Percentiles rank a stretch among this genome's conserved stretches.
Conservation (phyloP, 1,140 invertebrate genomes). For the Solen grandis region DNA sequence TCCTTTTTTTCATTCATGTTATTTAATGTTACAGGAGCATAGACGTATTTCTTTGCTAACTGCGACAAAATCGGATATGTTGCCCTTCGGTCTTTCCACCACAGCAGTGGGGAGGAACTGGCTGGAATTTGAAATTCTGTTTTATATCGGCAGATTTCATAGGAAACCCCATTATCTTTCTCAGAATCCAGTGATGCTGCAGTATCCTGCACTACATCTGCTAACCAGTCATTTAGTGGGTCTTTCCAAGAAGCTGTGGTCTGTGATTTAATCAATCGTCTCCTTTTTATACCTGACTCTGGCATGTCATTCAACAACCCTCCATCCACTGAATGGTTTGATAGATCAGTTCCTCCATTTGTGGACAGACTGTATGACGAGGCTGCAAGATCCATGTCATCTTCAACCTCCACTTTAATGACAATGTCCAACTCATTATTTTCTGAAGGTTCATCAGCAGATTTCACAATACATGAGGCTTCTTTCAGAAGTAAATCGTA, state of each 20-base stretch:
- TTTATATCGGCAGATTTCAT: slow-evolving; percentile 25
- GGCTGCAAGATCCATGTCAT: too few species aligned
- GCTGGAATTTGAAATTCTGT: slow-evolving; percentile 23
- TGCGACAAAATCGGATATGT: slow-evolving; percentile 21
- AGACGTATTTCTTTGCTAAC: slow-evolving; percentile 14
- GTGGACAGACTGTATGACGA: too few species aligned
- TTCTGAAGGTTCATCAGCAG: too few species aligned
- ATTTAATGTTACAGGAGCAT: background rate
- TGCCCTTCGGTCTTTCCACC: slow-evolving; percentile 27
- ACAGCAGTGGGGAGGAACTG: slow-evolving; percentile 6
- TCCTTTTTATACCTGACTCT: too few species aligned
- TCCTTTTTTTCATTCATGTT: slow-evolving; percentile 1
- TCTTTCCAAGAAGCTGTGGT: too few species aligned
- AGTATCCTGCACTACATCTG: slow-evolving; percentile 20
- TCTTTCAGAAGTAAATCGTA: slow-evolving; percentile 1
- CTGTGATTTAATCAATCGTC: too few species aligned
- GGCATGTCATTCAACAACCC: too few species aligned
- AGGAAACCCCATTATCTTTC: slow-evolving; percentile 6
- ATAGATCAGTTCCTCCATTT: too few species aligned
- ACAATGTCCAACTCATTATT: too few species aligned
- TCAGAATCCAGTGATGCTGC: slow-evolving; percentile 7
- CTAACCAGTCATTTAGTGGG: slow-evolving; percentile 31
- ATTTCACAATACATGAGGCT: too few species aligned
- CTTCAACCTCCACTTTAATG: slow-evolving; percentile 26
- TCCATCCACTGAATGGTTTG: too few species aligned